A percentile compares a stretch with the other conserved stretches of the same genome.
Conservation (phyloP, 2,888 invertebrate species). For the Globia sparganii region DNA sequence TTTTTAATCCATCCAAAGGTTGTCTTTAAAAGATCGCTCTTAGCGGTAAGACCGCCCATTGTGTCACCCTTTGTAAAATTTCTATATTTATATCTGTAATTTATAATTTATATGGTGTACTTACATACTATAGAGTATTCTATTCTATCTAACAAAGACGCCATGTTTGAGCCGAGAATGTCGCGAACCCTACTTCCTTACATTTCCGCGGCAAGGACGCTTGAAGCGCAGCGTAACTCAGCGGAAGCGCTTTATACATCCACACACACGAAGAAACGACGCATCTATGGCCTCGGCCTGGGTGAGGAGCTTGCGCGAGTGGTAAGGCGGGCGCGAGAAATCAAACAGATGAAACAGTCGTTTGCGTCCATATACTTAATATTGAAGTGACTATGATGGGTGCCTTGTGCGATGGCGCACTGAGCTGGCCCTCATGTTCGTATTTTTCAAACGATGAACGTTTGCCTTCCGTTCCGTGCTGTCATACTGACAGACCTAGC, state of each 20-base stretch:
- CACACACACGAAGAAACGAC: conserved; percentile 39
- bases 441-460: neutral
- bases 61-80: too few species aligned
- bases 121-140: neutral
- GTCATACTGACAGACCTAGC: neutral
- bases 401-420: too few species aligned
- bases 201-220: conserved; percentile 60
- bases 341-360: neutral
- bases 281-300: conserved; percentile 18
- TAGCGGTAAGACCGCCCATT: too few species aligned
- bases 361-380: neutral
- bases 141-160: conserved; percentile 19
- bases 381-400: neutral
- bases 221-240: conserved; percentile 61
- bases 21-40: too few species aligned
- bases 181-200: conserved; percentile 55
- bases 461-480: neutral
- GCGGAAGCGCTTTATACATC: conserved; percentile 57
- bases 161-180: conserved; percentile 53
- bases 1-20: too few species aligned
- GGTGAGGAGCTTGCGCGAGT: conserved; percentile 7
- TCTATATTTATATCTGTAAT: too few species aligned
- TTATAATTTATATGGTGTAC: too few species aligned
- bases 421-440: neutral
- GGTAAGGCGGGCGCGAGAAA: neutral